Percentiles rank a stretch among this genome's conserved stretches.
Evolutionary conservation across 2,888 invertebrate species (phyloP).

Genomic region (Didymodactylos carnosus): DNA sequence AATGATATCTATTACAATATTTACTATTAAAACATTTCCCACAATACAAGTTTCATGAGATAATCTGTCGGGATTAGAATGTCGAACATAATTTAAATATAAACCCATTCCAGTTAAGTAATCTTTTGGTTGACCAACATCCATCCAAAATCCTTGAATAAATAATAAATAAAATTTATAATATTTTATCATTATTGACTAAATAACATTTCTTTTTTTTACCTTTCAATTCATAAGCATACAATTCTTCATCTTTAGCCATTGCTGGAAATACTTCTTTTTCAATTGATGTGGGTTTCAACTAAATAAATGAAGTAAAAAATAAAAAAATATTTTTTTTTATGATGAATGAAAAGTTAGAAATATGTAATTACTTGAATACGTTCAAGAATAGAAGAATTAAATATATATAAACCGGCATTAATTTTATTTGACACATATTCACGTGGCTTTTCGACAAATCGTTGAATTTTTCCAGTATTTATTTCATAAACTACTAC

Average conservation of each 20-base stretch:
- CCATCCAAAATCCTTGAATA: conserved; percentile 79
- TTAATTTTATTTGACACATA: conserved; percentile 99
- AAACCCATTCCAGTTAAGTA: conserved; percentile 89
- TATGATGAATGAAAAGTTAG: not conserved
- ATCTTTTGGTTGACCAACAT: conserved; percentile 96
- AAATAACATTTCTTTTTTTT: too few relatives aligned
- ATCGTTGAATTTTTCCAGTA: conserved; percentile 64
- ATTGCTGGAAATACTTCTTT: conserved; percentile 92
- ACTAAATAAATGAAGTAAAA: conserved; percentile 22
- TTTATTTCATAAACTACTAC: conserved; percentile 73
- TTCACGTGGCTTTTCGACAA: conserved; percentile 94
- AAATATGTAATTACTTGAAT: conserved; percentile 46
- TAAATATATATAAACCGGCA: conserved; percentile 91
- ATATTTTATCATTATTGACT: not conserved
- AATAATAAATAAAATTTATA: not conserved
- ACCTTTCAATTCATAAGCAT: conserved; percentile 58
- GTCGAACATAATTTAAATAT: conserved; percentile 55
- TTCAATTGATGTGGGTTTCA: conserved; percentile 87
- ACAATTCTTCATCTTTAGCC: conserved; percentile 65
- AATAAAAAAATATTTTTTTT: not conserved
- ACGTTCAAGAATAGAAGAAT: conserved; percentile 64
- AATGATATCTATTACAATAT: conserved; percentile 40
- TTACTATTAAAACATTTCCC: conserved; percentile 55
- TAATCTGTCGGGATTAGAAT: conserved; percentile 49
- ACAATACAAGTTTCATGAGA: conserved; percentile 57